Evolutionary conservation across 2,113 vertebrate genomes (phyloP), one percentile per base, ranked within the genome.

Genomic region (Python bivittatus): DNA sequence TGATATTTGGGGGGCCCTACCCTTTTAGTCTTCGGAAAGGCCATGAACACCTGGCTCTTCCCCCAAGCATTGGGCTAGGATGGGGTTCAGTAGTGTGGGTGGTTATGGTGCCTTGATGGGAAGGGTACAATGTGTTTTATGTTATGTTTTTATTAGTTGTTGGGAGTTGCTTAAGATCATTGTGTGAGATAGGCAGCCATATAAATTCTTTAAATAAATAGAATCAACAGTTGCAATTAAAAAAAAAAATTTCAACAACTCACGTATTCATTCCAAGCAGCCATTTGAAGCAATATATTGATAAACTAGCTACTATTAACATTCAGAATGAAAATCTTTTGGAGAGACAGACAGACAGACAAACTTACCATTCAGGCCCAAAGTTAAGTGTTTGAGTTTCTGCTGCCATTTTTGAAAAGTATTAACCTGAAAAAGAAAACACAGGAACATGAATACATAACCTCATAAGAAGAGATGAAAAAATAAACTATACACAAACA

Each of bases 301-400:
- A 2, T 15, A 38, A 42, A 0, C 0, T 6, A 44, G 4, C 13
- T 44, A 3, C 27, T 84, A 20, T 44, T 17, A 10, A 0, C 52
- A 68, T 42, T 53, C 58, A 93, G 79, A 23, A 72, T 44, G 4
- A 56, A 61, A 61, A 54, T 5, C 12, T 88, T 91, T 88, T 9
- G 0, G 0, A 93, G 1, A 84, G 68, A 86, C 5, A 64, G 72
- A 94, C 22, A 42, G 10, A 91, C 23, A 95, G 92, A 90, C 13
- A 84, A 17, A 97, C 97, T 99, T 97, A 99, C 99, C 99, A 99
- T 99, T 99, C 99, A 97, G 99, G 99, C 98, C 99, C 99, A 96
- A 99, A 99, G 98, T 99, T 99, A 98, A 99, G 99, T 93, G 99
- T 99, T 97, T 99, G 99, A 93, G 99, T 99, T 98, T 99, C 99